A percentile compares a stretch with the other conserved stretches of the same genome.
Evolutionary conservation across 2,888 invertebrate species (phyloP).

Genomic region (Emmelina monodactyla): DNA sequence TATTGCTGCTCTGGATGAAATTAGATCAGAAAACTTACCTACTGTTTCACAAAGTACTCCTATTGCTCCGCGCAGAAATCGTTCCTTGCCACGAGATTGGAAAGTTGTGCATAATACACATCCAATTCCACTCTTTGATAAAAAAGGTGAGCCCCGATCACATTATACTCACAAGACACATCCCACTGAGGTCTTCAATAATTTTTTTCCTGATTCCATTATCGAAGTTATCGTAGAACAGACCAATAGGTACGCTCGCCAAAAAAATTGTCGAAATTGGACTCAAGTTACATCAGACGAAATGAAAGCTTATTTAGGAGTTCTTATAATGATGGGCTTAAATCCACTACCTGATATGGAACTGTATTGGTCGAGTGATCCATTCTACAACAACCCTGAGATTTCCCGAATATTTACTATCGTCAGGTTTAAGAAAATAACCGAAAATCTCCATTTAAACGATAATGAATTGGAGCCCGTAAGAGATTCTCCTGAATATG

Average conservation of each 20-base stretch:
- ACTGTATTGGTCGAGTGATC: constrained; percentile 19
- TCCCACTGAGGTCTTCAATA: constrained; percentile 3
- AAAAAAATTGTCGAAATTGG: constrained; percentile 7
- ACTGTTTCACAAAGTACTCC: no score
- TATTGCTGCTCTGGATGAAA: no score
- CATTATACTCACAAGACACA: constrained; percentile 4
- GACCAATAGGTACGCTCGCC: constrained; percentile 7
- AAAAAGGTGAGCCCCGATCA: constrained; percentile 1
- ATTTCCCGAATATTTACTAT: constrained; percentile 20
- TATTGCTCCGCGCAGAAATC: no score
- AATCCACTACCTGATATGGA: constrained; percentile 18
- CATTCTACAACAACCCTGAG: constrained; percentile 21
- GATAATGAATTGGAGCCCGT: constrained; percentile 18
- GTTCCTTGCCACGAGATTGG: constrained; percentile 2
- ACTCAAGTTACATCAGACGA: constrained; percentile 6
- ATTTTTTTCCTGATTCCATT: constrained; percentile 4
- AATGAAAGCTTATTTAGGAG: constrained; percentile 12
- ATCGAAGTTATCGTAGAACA: constrained; percentile 5
- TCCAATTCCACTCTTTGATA: neutral
- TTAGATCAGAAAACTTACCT: no score
- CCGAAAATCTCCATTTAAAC: constrained; percentile 19
- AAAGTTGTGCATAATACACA: neutral
- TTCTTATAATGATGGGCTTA: constrained; percentile 18
- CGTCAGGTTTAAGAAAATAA: constrained; percentile 21
- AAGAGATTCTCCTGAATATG: constrained; percentile 16